Base-by-base conservation (phyloP, 2,797 vertebrate genomes). In the Gobionotothen gibberifrons region DNA sequence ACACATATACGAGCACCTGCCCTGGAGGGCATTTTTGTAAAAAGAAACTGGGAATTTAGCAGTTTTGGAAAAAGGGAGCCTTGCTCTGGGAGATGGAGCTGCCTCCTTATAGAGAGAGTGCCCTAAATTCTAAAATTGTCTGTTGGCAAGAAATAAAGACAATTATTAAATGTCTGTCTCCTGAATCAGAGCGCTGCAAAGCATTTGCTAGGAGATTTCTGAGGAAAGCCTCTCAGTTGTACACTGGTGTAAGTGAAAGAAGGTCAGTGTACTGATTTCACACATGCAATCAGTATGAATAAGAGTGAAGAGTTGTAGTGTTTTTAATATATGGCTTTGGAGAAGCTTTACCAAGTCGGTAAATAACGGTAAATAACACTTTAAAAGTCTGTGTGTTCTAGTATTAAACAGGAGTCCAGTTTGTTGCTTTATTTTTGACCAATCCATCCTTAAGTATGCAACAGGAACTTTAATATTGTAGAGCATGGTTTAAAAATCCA, bases 21-120 rank as follows among this genome's bases (percentile, higher is more conserved):
- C 56, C 75, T 16, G 49, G 43, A 64, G 62, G 56, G 13, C 44
- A 36, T 55, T 48, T 67, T 67, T 63, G 59, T 78, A 77, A 69
- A 36, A 36, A 21, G 44, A 59, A 63, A 51, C 43, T 21, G 66
- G 36, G 74, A 22, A 61, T 32, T 48, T 67, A 51, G 39, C 61
- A 47, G n/a, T 57, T 59, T 39, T 60, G 0, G 36, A 51, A 40
- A 57, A 51, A 47, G 2, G 26, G 5, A 54, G n/a, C 9, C 1
- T 42, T 51, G 9, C 40, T 73, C 1, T 36, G 60, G 51, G 76
- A 3, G n/a, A 74, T 21, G 8, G 63, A 78, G 29, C 36, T 36
- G 26, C 48, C 0, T 53, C 56, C 13, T 3, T 46, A n/a, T 13
- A 55, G 17, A 21, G 12, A 51, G n/a, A 51, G 16, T 0, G 42